A percentile compares a stretch with the other conserved stretches of the same genome.
Conservation (phyloP, 2,888 invertebrate species). For the Salpingus planirostris region DNA sequence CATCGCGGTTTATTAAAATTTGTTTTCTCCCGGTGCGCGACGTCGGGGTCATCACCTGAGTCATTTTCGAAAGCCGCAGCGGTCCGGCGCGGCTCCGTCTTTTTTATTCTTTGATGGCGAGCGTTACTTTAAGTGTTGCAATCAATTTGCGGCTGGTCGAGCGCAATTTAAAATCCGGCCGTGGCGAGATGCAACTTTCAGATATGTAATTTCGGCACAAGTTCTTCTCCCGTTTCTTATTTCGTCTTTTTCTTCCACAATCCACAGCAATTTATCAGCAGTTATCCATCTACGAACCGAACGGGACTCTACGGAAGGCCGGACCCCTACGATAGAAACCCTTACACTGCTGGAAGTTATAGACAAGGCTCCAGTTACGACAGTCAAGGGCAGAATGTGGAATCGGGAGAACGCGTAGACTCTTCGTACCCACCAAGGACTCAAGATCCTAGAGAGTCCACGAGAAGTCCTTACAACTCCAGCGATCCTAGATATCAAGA, state of each 20-base stretch:
- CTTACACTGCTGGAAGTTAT: conserved; percentile 6
- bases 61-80: conserved; percentile 12
- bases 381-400: background rate
- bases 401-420: conserved; percentile 1
- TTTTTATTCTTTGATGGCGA: conserved; percentile 6
- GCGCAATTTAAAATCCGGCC: conserved; percentile 8
- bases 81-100: conserved; percentile 1
- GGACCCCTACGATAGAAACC: conserved; percentile 8
- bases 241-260: conserved; percentile 5
- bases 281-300: conserved; percentile 23
- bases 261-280: conserved; percentile 34
- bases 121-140: conserved; percentile 3
- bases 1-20: too few relatives aligned
- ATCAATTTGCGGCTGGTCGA: background rate
- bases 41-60: too few relatives aligned
- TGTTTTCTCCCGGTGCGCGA: too few relatives aligned
- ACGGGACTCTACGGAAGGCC: conserved; percentile 27
- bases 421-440: background rate
- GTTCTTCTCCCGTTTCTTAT: background rate
- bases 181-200: conserved; percentile 7
- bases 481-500: background rate
- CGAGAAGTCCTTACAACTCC: background rate
- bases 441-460: background rate
- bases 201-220: conserved; percentile 4
- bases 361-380: conserved; percentile 6